phyloP scores from a whole-genome alignment of 2,113 vertebrate species.

The Mesocricetus auratus region DNA sequence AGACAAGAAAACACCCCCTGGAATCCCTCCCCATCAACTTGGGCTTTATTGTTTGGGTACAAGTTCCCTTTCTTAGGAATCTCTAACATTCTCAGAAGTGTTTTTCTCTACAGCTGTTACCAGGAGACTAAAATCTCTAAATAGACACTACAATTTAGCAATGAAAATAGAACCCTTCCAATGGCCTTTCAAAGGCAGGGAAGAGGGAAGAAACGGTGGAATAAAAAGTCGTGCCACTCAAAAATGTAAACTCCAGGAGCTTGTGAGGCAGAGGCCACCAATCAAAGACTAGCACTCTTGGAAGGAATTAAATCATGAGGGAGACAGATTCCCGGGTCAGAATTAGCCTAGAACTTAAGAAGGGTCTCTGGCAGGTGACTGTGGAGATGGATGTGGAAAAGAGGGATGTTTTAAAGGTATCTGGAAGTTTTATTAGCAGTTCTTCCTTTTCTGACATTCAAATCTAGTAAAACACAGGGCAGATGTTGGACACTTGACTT shows the following conservation, averaged over 20 bases:
- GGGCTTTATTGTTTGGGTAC: constrained; percentile 25
- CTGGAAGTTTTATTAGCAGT: not conserved
- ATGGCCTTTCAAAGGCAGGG: not conserved
- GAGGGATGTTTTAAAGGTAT: not conserved
- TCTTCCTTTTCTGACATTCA: constrained; percentile 22
- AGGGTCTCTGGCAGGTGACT: not conserved
- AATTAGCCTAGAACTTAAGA: not conserved
- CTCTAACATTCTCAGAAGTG: not conserved
- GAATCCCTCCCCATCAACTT: not conserved
- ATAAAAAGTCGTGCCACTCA: not conserved
- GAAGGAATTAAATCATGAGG: not conserved
- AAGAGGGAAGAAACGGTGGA: not conserved
- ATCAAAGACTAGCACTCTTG: not conserved
- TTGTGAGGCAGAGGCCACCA: not conserved
- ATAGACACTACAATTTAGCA: constrained; percentile 34
- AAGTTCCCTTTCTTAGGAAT: not conserved
- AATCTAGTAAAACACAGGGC: not conserved
- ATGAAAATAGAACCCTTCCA: constrained; percentile 28
- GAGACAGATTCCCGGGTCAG: not conserved
- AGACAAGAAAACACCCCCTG: not conserved
- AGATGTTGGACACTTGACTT: not conserved
- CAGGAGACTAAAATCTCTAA: constrained; percentile 44
- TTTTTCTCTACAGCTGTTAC: constrained; percentile 44
- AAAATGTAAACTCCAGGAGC: not conserved
- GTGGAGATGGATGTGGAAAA: not conserved